Evolutionary conservation across 1,140 invertebrate species (phyloP).

Genomic region (Bombyx mori): DNA sequence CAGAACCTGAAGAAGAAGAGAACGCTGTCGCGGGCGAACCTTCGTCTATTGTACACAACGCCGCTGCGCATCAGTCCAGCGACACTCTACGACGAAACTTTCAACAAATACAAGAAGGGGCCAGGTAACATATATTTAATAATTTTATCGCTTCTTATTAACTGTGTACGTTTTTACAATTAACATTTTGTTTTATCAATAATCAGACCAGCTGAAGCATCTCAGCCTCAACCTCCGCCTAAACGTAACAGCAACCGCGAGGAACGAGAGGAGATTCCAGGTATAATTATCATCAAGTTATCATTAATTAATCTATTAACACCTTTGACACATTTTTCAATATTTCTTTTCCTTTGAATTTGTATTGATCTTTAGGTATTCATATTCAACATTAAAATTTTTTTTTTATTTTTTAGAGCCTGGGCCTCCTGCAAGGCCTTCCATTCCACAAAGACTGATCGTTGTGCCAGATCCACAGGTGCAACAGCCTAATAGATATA

Average conservation of each 20-base stretch:
- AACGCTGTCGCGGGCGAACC: conserved; percentile 87
- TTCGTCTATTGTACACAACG: conserved; percentile 88
- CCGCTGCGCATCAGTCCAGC: conserved; percentile 79
- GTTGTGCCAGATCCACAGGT: conserved; percentile 79
- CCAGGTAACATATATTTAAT: conserved; percentile 65
- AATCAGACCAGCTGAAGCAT: conserved; percentile 60
- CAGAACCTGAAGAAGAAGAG: conserved; percentile 92
- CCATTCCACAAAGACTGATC: conserved; percentile 90
- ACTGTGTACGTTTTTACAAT: conserved; percentile 1
- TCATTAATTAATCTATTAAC: too few relatives aligned
- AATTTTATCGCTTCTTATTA: conserved; percentile 10
- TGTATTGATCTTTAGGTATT: conserved; percentile 6
- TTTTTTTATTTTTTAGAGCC: conserved; percentile 74
- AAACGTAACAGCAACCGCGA: conserved; percentile 72
- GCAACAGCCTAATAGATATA: conserved; percentile 71
- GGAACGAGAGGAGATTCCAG: conserved; percentile 69
- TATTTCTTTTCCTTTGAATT: too few relatives aligned
- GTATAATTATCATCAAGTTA: conserved; percentile 16
- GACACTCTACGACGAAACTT: conserved; percentile 95
- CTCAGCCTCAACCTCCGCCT: conserved; percentile 69
- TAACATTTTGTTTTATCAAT: conserved; percentile 8
- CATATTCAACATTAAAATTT: conserved; percentile 10
- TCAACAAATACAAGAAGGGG: conserved; percentile 95
- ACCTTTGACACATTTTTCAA: too few relatives aligned
- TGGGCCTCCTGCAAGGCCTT: conserved; percentile 85